A percentile compares a stretch with the other conserved stretches of the same genome.
Conservation (phyloP, 2,888 invertebrate species). For the Blastobasis adustella region DNA sequence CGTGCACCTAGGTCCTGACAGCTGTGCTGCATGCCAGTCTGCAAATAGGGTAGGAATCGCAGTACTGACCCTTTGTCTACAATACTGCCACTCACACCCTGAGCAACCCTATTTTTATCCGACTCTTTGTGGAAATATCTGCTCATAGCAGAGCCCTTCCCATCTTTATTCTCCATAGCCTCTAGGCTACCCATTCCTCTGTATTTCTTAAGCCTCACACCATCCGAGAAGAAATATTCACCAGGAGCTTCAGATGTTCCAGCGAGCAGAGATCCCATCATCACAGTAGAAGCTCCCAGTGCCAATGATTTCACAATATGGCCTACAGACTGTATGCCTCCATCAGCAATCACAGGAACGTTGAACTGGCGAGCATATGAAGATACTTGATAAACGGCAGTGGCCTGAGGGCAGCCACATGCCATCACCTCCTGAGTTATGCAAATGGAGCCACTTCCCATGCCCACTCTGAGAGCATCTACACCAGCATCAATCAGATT, state of each 20-base stretch:
- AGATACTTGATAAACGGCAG: constrained; percentile 96
- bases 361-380: constrained; percentile 91
- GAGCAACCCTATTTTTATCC: constrained; percentile 97
- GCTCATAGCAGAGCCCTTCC: constrained; percentile 88
- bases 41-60: constrained; percentile 95
- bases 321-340: constrained; percentile 97
- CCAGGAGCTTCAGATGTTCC: constrained; percentile 99
- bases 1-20: constrained; percentile 96
- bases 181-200: constrained; percentile 99
- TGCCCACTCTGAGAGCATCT: constrained; percentile 96
- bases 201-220: constrained; percentile 97
- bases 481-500: constrained; percentile 98
- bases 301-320: constrained; percentile 97
- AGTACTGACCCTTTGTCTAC: constrained; percentile 98
- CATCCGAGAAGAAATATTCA: constrained; percentile 99
- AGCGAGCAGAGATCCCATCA: constrained; percentile 99
- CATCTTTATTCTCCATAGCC: constrained; percentile 96
- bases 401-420: constrained; percentile 97
- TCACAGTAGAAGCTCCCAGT: constrained; percentile 95
- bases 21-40: constrained; percentile 96
- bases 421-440: constrained; percentile 99
- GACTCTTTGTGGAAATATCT: constrained; percentile 90
- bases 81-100: constrained; percentile 98
- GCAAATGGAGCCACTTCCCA: constrained; percentile 99
- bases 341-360: constrained; percentile 99